Conservation (phyloP, 2,888 invertebrate genomes). For the Malthinus flaveolus region DNA sequence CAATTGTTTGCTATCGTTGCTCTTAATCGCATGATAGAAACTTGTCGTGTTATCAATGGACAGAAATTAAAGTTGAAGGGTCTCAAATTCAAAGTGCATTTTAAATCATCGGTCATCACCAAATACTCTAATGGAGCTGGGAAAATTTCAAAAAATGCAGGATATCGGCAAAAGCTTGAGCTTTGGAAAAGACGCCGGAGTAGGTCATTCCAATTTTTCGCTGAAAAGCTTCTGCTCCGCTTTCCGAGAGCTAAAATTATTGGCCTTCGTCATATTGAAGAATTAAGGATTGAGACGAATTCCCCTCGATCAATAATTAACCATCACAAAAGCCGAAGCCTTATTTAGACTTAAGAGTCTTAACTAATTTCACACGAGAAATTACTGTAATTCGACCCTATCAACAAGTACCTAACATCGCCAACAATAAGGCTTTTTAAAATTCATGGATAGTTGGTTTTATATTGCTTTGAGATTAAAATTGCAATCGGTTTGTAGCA, state of each 20-base stretch:
- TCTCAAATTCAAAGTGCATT: no score
- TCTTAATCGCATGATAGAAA: constrained; percentile 43
- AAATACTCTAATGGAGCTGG: no score
- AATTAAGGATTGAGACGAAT: neutral
- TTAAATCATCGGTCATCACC: no score
- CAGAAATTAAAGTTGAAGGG: no score
- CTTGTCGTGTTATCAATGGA: constrained; percentile 9
- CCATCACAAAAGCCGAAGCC: no score
- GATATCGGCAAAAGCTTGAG: no score
- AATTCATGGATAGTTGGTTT: constrained; percentile 33
- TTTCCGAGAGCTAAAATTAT: no score
- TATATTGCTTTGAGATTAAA: constrained; percentile 30
- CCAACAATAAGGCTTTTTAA: constrained; percentile 27
- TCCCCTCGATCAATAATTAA: no score
- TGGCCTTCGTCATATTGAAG: neutral
- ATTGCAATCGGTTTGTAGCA: constrained; percentile 38
- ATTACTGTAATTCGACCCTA: constrained; percentile 22
- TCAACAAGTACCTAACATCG: constrained; percentile 12
- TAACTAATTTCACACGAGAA: constrained; percentile 23
- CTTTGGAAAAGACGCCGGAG: no score
- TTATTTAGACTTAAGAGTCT: neutral
- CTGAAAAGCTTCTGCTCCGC: no score
- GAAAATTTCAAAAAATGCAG: no score
- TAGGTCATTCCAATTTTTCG: no score
- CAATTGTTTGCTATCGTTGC: constrained; percentile 41